Conservation (phyloP, 2,888 invertebrate species). For the Eilema depressum region DNA sequence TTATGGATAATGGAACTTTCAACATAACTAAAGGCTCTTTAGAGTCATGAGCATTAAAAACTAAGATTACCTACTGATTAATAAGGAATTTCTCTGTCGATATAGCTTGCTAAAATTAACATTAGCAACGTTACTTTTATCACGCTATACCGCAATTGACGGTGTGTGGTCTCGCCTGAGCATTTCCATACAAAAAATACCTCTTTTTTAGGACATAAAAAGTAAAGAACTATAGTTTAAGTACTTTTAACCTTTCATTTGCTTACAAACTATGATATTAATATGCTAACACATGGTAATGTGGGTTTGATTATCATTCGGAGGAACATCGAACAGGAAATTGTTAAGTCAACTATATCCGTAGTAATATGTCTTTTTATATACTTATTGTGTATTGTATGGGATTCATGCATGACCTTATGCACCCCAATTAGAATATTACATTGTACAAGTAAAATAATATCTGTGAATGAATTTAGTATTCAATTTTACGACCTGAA, state of each 20-base stretch:
- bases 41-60: no score
- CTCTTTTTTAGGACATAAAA: conserved; percentile 5
- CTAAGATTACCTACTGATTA: no score
- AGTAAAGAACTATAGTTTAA: conserved; percentile 14
- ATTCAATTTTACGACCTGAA: no score
- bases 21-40: no score
- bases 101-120: background rate
- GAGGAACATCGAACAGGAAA: conserved; percentile 47
- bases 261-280: conserved; percentile 51
- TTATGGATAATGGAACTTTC: no score
- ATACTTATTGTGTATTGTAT: background rate
- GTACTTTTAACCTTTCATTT: conserved; percentile 44
- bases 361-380: conserved; percentile 4
- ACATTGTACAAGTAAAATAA: background rate
- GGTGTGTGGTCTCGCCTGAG: conserved; percentile 1
- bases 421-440: background rate
- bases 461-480: no score
- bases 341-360: conserved; percentile 36
- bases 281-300: conserved; percentile 51
- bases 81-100: background rate
- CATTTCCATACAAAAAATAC: conserved; percentile 1
- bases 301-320: conserved; percentile 43
- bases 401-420: background rate
- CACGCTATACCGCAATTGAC: no score
- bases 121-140: background rate